These are phyloP conservation scores for Coracias cyanogaster DNA, from an alignment of 2,797 vertebrate species.

Conservation along the genomic window DNA sequence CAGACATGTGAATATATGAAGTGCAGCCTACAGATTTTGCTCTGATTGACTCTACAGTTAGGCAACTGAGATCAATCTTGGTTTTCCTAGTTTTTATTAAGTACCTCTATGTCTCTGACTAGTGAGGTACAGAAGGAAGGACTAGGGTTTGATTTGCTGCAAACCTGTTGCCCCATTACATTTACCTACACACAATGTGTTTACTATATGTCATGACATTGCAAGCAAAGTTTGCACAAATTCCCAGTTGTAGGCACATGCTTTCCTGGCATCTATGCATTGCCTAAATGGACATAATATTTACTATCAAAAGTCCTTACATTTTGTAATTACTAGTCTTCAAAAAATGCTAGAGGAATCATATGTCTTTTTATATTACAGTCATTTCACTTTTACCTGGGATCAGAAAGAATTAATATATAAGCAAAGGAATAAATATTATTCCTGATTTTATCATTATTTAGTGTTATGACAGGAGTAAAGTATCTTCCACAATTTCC, in stretches of 20 bases:
- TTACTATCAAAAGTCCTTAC: neutral
- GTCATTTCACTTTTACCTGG: neutral
- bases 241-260: fast-evolving
- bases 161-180: neutral
- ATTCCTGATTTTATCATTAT: neutral
- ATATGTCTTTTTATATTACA: neutral
- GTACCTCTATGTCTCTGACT: neutral
- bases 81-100: neutral
- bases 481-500: neutral
- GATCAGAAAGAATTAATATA: neutral
- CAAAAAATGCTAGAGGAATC: neutral
- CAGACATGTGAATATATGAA: neutral
- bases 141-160: neutral
- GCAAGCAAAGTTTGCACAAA: neutral
- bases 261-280: neutral
- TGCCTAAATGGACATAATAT: neutral
- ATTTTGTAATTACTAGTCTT: neutral
- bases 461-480: neutral
- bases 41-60: neutral
- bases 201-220: neutral
- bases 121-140: neutral
- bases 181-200: neutral
- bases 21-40: neutral
- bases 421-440: neutral
- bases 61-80: neutral